Evolutionary conservation across 2,797 vertebrate genomes (phyloP).

Genomic region (Dermochelys coriacea): DNA sequence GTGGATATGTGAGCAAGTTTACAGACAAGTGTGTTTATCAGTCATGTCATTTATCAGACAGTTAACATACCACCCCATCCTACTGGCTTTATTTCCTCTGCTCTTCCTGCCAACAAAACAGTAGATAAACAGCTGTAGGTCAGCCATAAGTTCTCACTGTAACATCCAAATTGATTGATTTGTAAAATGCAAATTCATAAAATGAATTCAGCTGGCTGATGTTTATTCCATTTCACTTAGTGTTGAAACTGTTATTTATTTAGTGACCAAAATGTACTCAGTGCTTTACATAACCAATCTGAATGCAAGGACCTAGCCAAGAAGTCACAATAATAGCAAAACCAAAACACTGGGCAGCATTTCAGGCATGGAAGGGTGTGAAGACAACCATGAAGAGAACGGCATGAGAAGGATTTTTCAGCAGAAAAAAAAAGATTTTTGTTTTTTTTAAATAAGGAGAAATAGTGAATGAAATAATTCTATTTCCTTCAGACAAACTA

Average conservation of each 20-base stretch:
- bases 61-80: not conserved
- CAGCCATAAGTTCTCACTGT: not conserved
- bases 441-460: not conserved
- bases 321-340: not conserved
- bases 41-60: too few species aligned
- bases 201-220: not conserved
- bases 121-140: not conserved
- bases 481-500: not conserved
- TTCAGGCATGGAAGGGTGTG: conserved; percentile 27
- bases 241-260: fast-evolving
- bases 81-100: fast-evolving
- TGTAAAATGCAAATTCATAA: not conserved
- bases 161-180: fast-evolving
- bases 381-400: not conserved
- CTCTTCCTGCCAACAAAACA: fast-evolving
- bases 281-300: not conserved
- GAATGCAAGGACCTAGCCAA: not conserved
- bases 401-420: not conserved
- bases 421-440: not conserved
- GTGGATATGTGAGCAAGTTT: not conserved
- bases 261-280: fast-evolving
- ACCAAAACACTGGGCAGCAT: conserved; percentile 27
- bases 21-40: not conserved
- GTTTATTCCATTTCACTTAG: not conserved
- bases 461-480: not conserved